Conservation (phyloP, 2,113 vertebrate species). For the Sphaerodactylus townsendi region DNA sequence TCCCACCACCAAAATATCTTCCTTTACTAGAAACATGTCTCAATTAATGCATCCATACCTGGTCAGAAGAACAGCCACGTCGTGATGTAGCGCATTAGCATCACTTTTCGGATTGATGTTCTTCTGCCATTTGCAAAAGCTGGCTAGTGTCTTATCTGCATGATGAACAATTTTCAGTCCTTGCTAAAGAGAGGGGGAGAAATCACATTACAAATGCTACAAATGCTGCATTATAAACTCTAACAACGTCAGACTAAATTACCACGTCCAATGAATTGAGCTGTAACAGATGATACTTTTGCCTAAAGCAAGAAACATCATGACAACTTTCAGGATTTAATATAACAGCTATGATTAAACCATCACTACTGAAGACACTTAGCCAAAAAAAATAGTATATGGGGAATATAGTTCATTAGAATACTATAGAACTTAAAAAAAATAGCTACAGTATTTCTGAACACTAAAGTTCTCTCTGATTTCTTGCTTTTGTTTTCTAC, state of each 20-base stretch:
- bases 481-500: constrained; percentile 4
- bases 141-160: constrained; percentile 91
- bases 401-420: background rate
- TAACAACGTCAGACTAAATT: background rate
- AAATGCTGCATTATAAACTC: too few relatives aligned
- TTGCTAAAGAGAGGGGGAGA: constrained; percentile 70
- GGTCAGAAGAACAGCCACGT: constrained; percentile 91
- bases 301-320: background rate
- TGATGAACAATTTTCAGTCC: constrained; percentile 94
- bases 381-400: background rate
- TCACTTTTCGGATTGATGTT: constrained; percentile 94
- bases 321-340: background rate
- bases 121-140: constrained; percentile 99
- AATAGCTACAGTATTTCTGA: background rate
- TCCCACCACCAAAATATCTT: background rate
- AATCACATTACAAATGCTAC: constrained; percentile 7
- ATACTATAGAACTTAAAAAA: background rate
- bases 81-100: constrained; percentile 92
- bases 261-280: constrained; percentile 6
- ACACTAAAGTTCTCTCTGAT: background rate
- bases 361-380: background rate
- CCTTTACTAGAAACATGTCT: background rate
- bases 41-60: constrained; percentile 70
- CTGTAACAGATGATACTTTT: background rate
- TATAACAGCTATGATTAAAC: constrained; percentile 24